phyloP scores from a whole-genome alignment of 2,113 vertebrate genomes.

The Potamarius usumacintae region DNA sequence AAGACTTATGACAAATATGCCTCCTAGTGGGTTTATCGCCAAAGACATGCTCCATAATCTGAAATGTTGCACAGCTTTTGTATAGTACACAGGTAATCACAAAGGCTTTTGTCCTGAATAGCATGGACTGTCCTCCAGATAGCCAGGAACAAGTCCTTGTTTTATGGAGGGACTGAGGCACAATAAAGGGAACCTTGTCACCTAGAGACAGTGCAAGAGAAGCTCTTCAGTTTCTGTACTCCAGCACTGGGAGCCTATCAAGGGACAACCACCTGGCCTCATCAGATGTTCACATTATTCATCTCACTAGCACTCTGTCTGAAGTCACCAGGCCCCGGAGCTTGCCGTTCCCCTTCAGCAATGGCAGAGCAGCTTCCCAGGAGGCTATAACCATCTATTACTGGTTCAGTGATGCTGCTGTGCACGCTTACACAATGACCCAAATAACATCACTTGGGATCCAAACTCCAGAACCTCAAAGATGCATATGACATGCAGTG shows the following conservation, averaged over 20 bases:
- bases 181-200: constrained; percentile 67
- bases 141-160: constrained; percentile 31
- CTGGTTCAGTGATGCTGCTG: constrained; percentile 50
- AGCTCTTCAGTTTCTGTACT: constrained; percentile 63
- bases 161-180: constrained; percentile 47
- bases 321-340: constrained; percentile 50
- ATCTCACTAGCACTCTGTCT: constrained; percentile 59
- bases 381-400: constrained; percentile 42
- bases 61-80: constrained; percentile 6
- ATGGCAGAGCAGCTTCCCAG: constrained; percentile 44
- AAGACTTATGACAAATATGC: background rate
- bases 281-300: constrained; percentile 72
- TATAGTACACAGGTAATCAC: constrained; percentile 26
- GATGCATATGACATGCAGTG: constrained; percentile 20
- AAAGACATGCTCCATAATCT: background rate
- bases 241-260: constrained; percentile 61
- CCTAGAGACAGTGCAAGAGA: constrained; percentile 56
- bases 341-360: constrained; percentile 47
- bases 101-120: constrained; percentile 26
- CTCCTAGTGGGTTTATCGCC: background rate
- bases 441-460: constrained; percentile 65
- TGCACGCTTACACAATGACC: constrained; percentile 69
- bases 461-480: constrained; percentile 26
- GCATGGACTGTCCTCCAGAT: constrained; percentile 9
- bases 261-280: constrained; percentile 66